A percentile compares a stretch with the other conserved stretches of the same genome.
Evolutionary conservation across 2,888 invertebrate genomes (phyloP).

Genomic region (Rhagium mordax): DNA sequence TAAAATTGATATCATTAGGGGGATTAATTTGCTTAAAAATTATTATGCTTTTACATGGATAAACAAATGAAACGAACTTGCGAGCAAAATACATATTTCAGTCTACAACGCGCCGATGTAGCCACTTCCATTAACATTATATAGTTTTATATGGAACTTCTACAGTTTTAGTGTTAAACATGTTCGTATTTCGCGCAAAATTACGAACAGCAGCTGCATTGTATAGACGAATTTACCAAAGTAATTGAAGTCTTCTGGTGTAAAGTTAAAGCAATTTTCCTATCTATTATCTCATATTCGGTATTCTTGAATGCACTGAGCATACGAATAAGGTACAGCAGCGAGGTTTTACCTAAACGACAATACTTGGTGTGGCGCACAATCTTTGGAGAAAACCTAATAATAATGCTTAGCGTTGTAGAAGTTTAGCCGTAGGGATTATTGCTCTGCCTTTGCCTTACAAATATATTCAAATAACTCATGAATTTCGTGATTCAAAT

Average conservation of each 20-base stretch:
- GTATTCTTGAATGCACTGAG: constrained; percentile 15
- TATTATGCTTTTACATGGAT: no score
- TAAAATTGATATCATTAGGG: no score
- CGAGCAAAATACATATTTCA: no score
- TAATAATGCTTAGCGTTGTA: constrained; percentile 9
- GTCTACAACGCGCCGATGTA: neutral
- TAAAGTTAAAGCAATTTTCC: constrained; percentile 30
- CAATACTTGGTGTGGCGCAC: constrained; percentile 2
- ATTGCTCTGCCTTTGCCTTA: constrained; percentile 4
- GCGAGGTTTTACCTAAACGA: constrained; percentile 2
- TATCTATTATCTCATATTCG: constrained; percentile 34
- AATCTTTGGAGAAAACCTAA: constrained; percentile 12
- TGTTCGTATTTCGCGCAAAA: neutral
- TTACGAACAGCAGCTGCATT: constrained; percentile 27
- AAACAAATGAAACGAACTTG: no score
- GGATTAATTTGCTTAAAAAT: no score
- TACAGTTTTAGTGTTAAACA: neutral
- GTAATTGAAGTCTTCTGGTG: constrained; percentile 20
- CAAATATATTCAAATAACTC: neutral
- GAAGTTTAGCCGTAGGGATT: neutral
- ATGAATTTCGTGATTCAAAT: neutral
- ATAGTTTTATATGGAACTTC: neutral
- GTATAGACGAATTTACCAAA: constrained; percentile 26
- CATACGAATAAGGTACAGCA: constrained; percentile 20
- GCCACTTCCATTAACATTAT: neutral